A percentile compares a stretch with the other conserved stretches of the same genome.
These are phyloP conservation scores for Hydrolagus colliei DNA, from an alignment of 2,797 vertebrate genomes.

Conservation along the genomic window DNA sequence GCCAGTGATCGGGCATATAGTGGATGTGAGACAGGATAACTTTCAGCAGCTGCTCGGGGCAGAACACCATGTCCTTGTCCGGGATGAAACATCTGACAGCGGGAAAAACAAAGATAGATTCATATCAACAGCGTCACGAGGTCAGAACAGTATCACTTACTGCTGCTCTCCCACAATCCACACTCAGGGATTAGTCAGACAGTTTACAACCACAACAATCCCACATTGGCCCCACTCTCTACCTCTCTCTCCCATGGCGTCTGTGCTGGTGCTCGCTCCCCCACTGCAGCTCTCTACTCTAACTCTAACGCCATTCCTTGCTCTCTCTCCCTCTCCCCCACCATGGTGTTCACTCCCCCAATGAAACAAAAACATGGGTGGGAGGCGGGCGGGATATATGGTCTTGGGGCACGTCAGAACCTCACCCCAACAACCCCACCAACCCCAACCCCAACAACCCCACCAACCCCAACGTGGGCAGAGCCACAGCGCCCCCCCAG, in stretches of 20 bases:
- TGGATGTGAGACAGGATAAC: conserved; percentile 94
- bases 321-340: neutral
- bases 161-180: neutral
- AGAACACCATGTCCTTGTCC: conserved; percentile 93
- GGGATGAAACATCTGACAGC: conserved; percentile 85
- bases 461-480: fast-evolving
- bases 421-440: neutral
- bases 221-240: no score
- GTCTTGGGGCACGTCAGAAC: neutral
- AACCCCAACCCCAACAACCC: neutral
- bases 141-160: neutral
- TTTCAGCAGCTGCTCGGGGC: conserved; percentile 90
- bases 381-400: no score
- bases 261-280: no score
- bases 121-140: neutral
- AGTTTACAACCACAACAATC: no score
- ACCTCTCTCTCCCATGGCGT: neutral
- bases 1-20: conserved; percentile 99
- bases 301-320: neutral
- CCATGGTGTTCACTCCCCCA: no score
- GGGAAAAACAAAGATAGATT: neutral
- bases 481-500: neutral
- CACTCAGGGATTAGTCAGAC: neutral
- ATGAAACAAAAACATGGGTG: no score
- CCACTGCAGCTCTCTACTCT: neutral